Conservation (phyloP, 1,140 invertebrate species). For the Gonioctena quinquepunctata region DNA sequence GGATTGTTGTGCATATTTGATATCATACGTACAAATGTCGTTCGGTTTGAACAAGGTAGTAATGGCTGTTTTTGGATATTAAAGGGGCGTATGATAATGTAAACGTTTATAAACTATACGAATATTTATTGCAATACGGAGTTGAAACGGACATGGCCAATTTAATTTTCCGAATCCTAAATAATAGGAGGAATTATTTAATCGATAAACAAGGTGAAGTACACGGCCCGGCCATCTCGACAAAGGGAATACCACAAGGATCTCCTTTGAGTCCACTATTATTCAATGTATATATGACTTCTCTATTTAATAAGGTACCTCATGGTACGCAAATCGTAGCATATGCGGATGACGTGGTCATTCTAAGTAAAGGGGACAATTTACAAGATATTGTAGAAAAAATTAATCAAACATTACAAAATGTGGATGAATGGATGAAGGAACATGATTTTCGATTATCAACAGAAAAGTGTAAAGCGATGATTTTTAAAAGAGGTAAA, state of each 20-base stretch:
- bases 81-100: slow-evolving; percentile 17
- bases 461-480: slow-evolving; percentile 1
- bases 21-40: not conserved
- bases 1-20: not conserved
- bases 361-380: slow-evolving; percentile 10
- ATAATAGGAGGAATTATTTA: not conserved
- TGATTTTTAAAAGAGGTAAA: not conserved
- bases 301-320: not conserved
- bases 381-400: not conserved
- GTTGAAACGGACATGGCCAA: not conserved
- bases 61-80: no score
- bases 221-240: not conserved
- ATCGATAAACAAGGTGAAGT: not conserved
- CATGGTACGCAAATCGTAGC: not conserved
- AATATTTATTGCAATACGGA: not conserved
- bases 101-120: not conserved
- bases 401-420: not conserved
- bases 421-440: not conserved
- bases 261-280: slow-evolving; percentile 18
- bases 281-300: slow-evolving; percentile 25
- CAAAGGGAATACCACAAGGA: slow-evolving; percentile 15
- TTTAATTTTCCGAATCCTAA: slow-evolving; percentile 2
- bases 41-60: not conserved
- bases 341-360: slow-evolving; percentile 27
- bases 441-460: not conserved